Percentiles rank a stretch among this genome's conserved stretches.
phyloP scores from a whole-genome alignment of 2,113 vertebrate species.

The Capreolus pygargus region DNA sequence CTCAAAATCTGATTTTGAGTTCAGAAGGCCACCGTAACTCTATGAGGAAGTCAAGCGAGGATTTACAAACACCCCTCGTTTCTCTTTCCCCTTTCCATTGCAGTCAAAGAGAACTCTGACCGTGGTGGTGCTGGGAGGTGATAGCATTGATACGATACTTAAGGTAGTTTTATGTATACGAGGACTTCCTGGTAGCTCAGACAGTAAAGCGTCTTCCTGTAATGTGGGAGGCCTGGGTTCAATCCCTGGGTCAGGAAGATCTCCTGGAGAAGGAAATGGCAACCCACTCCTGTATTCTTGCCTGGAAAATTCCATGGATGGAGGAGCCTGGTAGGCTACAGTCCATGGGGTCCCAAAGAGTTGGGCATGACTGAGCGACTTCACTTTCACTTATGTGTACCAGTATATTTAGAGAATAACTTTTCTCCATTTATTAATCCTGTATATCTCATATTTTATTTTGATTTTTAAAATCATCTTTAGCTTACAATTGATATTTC shows the following conservation, averaged over 20 bases:
- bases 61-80: background rate
- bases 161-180: background rate
- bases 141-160: background rate
- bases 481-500: background rate
- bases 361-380: rapidly evolving
- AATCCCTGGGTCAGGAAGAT: background rate
- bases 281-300: background rate
- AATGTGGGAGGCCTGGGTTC: background rate
- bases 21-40: background rate
- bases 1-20: background rate
- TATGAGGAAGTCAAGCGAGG: background rate
- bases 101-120: background rate
- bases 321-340: background rate
- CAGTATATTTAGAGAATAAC: background rate
- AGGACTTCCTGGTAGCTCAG: background rate
- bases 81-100: background rate
- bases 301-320: background rate
- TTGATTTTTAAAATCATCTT: background rate
- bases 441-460: background rate
- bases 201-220: rapidly evolving
- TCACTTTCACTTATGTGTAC: background rate
- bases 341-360: background rate
- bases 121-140: background rate
- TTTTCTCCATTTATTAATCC: background rate
- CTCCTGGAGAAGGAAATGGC: background rate